Conservation (phyloP, 1,140 invertebrate genomes). For the Galleria mellonella region DNA sequence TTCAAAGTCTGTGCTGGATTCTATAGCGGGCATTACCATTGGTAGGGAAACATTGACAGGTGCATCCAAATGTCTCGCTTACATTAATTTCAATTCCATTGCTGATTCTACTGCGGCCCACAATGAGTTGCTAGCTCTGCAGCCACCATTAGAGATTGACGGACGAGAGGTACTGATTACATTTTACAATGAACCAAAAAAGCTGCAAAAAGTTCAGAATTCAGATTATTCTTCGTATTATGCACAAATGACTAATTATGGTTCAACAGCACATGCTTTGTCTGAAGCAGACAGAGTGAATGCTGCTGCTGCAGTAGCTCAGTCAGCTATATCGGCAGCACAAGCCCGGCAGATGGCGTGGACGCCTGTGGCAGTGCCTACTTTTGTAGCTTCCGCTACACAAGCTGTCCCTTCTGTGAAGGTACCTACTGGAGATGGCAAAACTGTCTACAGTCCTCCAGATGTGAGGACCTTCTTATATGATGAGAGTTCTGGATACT, state of each 20-base stretch:
- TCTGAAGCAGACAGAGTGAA: slow-evolving; percentile 77
- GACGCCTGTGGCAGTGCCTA: slow-evolving; percentile 65
- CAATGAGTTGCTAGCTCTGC: slow-evolving; percentile 36
- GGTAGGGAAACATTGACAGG: slow-evolving; percentile 57
- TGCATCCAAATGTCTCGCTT: slow-evolving; percentile 62
- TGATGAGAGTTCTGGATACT: slow-evolving; percentile 96
- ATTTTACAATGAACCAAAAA: slow-evolving; percentile 59
- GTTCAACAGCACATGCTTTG: slow-evolving; percentile 43
- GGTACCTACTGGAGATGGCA: slow-evolving; percentile 63
- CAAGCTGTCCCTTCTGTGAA: slow-evolving; percentile 69
- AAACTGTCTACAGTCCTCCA: slow-evolving; percentile 76
- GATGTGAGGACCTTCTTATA: slow-evolving; percentile 95
- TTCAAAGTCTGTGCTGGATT: slow-evolving; percentile 68
- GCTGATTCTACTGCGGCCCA: slow-evolving; percentile 59
- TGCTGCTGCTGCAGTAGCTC: slow-evolving; percentile 91
- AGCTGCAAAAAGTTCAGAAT: slow-evolving; percentile 32
- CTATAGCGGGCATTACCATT: slow-evolving; percentile 61
- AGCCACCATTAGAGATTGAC: slow-evolving; percentile 54
- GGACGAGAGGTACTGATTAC: slow-evolving; percentile 51
- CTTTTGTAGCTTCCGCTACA: slow-evolving; percentile 64
- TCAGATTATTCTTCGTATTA: slow-evolving; percentile 87
- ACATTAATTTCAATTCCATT: slow-evolving; percentile 63
- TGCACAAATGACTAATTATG: slow-evolving; percentile 70
- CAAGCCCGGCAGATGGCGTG: slow-evolving; percentile 75
- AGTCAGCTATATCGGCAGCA: slow-evolving; percentile 89